Evolutionary conservation across 2,113 vertebrate species (phyloP).

Genomic region (Bombycilla garrulus): DNA sequence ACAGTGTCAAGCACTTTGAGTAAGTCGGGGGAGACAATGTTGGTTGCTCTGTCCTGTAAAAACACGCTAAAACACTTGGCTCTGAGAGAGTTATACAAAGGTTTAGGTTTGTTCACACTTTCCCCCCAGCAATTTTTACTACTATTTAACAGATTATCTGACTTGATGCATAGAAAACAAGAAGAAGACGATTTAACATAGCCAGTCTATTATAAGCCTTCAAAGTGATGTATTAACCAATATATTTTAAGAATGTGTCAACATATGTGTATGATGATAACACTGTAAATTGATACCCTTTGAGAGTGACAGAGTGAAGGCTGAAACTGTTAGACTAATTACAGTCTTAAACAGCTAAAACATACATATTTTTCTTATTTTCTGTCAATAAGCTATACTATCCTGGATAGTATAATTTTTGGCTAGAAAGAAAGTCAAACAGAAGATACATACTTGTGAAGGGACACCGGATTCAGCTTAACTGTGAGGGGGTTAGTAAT

Average conservation of each 20-base stretch:
- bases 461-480: background rate
- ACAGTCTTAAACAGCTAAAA: background rate
- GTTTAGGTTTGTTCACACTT: background rate
- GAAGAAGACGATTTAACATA: background rate
- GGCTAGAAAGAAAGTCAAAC: background rate
- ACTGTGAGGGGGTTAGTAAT: background rate
- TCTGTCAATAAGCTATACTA: background rate
- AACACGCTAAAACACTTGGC: background rate
- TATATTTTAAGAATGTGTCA: background rate
- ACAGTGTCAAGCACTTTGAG: background rate
- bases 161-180: background rate
- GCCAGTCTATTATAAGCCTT: background rate
- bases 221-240: background rate
- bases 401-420: background rate
- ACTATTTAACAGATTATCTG: background rate
- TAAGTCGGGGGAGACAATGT: accelerated
- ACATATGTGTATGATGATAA: background rate
- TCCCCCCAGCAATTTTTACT: background rate
- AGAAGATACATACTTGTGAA: background rate
- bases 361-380: background rate
- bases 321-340: background rate
- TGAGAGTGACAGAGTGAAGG: background rate
- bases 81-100: background rate
- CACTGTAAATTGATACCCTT: background rate
- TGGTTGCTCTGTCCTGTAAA: background rate